Percentiles rank a stretch among this genome's conserved stretches.
phyloP scores from a whole-genome alignment of 2,797 vertebrate genomes.

The Tolypeutes matacus region DNA sequence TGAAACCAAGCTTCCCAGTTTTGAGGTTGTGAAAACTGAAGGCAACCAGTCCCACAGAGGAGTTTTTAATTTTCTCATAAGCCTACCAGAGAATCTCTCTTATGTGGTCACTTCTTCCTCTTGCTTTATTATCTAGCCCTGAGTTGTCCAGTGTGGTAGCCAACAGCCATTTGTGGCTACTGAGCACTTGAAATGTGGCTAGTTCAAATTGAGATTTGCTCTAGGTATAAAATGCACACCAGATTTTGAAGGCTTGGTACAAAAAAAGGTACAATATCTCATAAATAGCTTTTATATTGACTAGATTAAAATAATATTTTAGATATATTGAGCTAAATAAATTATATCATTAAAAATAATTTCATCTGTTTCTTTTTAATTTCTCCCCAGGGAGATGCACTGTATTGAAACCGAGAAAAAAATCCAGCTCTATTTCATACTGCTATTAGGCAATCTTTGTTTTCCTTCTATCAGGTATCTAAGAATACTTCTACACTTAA shows the following conservation, averaged over 20 bases:
- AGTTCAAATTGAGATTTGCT: background rate
- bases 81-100: background rate
- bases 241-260: conserved; percentile 1
- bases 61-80: background rate
- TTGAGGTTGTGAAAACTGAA: conserved; percentile 13
- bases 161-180: too few species aligned
- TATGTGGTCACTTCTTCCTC: background rate
- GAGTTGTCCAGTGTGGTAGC: too few species aligned
- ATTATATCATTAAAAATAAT: conserved; percentile 2
- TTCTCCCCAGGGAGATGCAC: background rate
- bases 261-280: background rate
- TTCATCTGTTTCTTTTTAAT: conserved; percentile 13
- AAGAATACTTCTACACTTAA: conserved; percentile 12
- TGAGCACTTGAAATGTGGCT: background rate
- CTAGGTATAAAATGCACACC: background rate
- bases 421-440: background rate
- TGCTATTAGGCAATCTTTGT: background rate
- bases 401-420: conserved; percentile 21
- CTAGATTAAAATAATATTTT: conserved; percentile 53
- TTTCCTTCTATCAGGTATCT: conserved; percentile 50
- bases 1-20: background rate
- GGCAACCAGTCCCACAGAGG: background rate
- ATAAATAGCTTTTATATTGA: background rate
- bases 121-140: background rate
- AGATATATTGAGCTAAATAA: background rate